These are phyloP conservation scores for Germaria angustata DNA, from an alignment of 2,888 invertebrate species.

Conservation along the genomic window DNA sequence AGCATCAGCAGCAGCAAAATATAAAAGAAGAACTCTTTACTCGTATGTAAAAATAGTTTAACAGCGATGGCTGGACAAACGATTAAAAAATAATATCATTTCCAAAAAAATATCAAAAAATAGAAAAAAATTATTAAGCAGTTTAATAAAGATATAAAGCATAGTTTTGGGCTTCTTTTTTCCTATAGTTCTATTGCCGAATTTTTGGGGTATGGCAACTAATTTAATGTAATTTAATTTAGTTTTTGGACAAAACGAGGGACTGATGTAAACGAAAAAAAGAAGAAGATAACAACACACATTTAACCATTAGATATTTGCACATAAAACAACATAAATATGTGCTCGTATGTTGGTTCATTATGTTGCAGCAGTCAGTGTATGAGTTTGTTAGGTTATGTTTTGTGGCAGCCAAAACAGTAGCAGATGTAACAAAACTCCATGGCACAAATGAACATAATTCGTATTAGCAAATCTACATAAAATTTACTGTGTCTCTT, in stretches of 20 bases:
- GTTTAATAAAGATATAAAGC: neutral
- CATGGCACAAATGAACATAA: constrained; percentile 74
- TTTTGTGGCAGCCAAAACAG: constrained; percentile 63
- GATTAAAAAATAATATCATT: neutral
- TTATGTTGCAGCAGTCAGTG: constrained; percentile 37
- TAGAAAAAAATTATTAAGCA: too few relatives aligned
- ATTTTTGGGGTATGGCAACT: neutral
- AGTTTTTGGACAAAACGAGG: too few relatives aligned
- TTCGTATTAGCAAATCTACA: constrained; percentile 78
- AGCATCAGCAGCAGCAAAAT: constrained; percentile 42
- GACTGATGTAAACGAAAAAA: neutral
- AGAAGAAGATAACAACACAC: neutral
- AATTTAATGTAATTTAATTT: too few relatives aligned
- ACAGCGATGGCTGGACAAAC: constrained; percentile 6
- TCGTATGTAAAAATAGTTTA: neutral
- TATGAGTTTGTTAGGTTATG: constrained; percentile 43
- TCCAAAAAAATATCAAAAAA: neutral
- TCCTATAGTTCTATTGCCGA: neutral
- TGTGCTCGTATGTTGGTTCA: constrained; percentile 41
- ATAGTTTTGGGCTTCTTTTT: neutral
- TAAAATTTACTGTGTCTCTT: constrained; percentile 75
- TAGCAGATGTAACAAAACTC: constrained; percentile 58
- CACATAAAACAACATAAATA: constrained; percentile 56
- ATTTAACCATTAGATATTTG: constrained; percentile 50
- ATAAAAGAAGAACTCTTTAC: too few relatives aligned